These are phyloP conservation scores for Rhinoderma darwinii DNA, from an alignment of 2,113 vertebrate species.

Conservation along the genomic window DNA sequence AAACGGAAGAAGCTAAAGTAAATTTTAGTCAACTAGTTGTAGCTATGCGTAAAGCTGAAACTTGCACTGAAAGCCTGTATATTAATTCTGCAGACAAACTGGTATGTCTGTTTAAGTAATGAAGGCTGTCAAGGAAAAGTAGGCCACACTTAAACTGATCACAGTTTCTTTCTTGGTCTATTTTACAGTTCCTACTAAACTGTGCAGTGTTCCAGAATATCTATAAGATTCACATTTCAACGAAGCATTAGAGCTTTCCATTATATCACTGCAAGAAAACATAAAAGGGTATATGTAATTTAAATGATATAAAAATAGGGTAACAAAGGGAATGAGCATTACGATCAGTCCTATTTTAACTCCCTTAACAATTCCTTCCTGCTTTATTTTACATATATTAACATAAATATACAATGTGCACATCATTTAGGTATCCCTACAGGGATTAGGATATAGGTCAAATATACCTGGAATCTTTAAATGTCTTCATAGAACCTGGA, in stretches of 20 bases:
- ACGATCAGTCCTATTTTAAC: background rate
- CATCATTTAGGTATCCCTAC: background rate
- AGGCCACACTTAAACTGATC: slow-evolving; percentile 48
- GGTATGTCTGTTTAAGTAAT: slow-evolving; percentile 49
- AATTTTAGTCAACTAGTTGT: background rate
- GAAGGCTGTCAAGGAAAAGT: slow-evolving; percentile 50
- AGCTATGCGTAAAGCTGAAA: background rate
- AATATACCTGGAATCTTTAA: slow-evolving; percentile 4
- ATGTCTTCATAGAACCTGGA: background rate
- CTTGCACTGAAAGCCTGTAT: background rate
- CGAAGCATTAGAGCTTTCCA: background rate
- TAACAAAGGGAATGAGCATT: background rate
- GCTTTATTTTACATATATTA: slow-evolving; percentile 41
- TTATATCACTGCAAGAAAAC: background rate
- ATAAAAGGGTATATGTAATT: slow-evolving; percentile 1
- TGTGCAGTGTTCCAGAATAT: background rate
- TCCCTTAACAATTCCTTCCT: background rate
- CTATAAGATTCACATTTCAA: slow-evolving; percentile 1
- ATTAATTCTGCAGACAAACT: slow-evolving; percentile 46
- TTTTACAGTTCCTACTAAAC: slow-evolving; percentile 20
- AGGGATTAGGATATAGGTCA: slow-evolving; percentile 6
- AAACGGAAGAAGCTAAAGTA: background rate
- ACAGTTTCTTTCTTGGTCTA: slow-evolving; percentile 23
- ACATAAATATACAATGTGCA: background rate
- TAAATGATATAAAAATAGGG: slow-evolving; percentile 27